Evolutionary conservation across 2,888 invertebrate species (phyloP).

Genomic region (Hoplodrina ambigua): DNA sequence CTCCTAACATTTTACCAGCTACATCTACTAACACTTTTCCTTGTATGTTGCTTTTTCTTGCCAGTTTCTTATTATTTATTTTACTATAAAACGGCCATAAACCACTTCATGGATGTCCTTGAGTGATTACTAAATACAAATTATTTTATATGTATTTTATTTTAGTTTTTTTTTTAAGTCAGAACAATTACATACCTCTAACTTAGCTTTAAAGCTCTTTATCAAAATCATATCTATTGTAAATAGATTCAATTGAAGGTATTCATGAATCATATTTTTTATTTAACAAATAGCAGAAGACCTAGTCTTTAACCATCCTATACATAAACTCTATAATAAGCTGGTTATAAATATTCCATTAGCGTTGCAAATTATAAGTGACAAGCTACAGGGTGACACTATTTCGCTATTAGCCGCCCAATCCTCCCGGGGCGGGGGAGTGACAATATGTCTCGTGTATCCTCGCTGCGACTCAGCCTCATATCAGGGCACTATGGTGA

Average conservation of each 20-base stretch:
- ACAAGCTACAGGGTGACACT: slow-evolving; percentile 70
- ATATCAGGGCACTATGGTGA: slow-evolving; percentile 52
- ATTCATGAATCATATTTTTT: neutral
- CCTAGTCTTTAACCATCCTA: neutral
- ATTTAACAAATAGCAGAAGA: neutral
- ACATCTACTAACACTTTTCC: neutral
- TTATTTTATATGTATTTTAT: no score
- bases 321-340: slow-evolving; percentile 52
- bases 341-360: slow-evolving; percentile 67
- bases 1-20: neutral
- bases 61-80: neutral
- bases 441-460: slow-evolving; percentile 66
- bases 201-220: neutral
- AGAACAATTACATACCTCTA: neutral
- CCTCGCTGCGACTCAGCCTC: slow-evolving; percentile 46
- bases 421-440: slow-evolving; percentile 65
- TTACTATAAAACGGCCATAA: no score
- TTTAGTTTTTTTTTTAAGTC: neutral
- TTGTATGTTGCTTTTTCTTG: neutral
- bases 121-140: no score
- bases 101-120: no score
- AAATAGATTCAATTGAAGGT: neutral
- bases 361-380: slow-evolving; percentile 70
- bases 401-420: slow-evolving; percentile 71
- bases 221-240: neutral